These are phyloP conservation scores for Drosophila kohkoa DNA, from an alignment of 1,140 invertebrate species.

Conservation along the genomic window DNA sequence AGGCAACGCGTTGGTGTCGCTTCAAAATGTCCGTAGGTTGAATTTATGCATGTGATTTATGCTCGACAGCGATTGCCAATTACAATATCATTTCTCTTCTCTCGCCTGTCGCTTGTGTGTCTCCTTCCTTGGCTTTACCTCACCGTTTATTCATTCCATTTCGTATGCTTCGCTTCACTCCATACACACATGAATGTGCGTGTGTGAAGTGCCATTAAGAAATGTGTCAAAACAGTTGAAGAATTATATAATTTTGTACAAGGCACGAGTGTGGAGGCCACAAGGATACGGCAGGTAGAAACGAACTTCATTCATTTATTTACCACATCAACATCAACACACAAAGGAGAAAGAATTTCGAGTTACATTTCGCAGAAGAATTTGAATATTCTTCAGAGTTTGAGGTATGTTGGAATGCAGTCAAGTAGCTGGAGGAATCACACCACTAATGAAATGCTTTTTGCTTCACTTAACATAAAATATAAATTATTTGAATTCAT, in stretches of 20 bases:
- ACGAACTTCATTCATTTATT: neutral
- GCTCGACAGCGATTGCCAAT: conserved; percentile 81
- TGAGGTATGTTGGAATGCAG: neutral
- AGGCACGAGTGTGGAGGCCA: conserved; percentile 21
- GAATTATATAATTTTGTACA: conserved; percentile 72
- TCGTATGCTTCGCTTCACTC: conserved; percentile 33
- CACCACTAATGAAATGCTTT: neutral
- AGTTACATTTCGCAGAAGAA: neutral
- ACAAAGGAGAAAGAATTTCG: neutral
- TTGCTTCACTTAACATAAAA: neutral
- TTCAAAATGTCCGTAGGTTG: conserved; percentile 69
- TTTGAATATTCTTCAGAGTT: too few species aligned
- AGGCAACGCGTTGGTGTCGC: conserved; percentile 47
- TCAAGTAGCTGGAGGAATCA: neutral
- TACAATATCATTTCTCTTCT: conserved; percentile 82
- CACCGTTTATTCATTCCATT: conserved; percentile 41
- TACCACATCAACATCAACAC: neutral
- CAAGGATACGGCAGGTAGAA: conserved; percentile 16
- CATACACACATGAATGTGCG: conserved; percentile 36
- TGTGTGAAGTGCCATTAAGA: conserved; percentile 75
- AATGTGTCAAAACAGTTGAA: conserved; percentile 80
- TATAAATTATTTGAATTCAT: neutral
- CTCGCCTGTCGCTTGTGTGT: conserved; percentile 34
- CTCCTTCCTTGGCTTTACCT: conserved; percentile 43
- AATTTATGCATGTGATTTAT: conserved; percentile 81